Evolutionary conservation across 1,140 invertebrate species (phyloP), one percentile per base, ranked within the genome.

Genomic region (Sminthurides bifidus): DNA sequence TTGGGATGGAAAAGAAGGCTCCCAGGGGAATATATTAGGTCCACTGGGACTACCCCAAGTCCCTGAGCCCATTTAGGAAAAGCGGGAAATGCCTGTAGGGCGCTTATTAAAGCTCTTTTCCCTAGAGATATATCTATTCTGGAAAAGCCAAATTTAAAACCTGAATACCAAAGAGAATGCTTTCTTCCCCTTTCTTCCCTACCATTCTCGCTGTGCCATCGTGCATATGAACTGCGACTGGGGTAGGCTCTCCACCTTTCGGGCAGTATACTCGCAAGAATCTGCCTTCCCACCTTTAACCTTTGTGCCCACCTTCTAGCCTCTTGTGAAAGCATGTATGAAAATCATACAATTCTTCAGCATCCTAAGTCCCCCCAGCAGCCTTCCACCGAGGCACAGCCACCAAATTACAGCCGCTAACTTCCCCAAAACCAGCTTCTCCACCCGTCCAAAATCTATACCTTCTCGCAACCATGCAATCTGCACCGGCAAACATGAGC

Each of bases 91-190:
- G 61, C 61, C 61, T 63, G 58, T 58, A 58, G 58, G 57, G 61
- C 61, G 58, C 61, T 63, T 63, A 63, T 63, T 63, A 63, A 58
- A 60, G 61, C 58, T 52, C 38, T 52, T 41, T 58, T 63, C 61
- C 61, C 61, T 43, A 45, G 61, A 54, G 61, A 63, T 58, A 55
- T 62, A 62, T 62, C 61, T 54, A 60, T 59, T 59, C 61, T 56
- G 56, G 52, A 58, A 62, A 52, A 58, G 60, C 56, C 60, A 56
- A 62, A 62, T 62, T 62, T 62, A 62, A 62, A 61, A 61, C 60
- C 56, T 58, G 56, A 54, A 61, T 60, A 60, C 53, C 54, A 61
- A 61, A 61, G 55, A 55, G 59, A 61, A 61, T 61, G 59, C 55
- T 52, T 35, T 46, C 56, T 59, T 33, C 55, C 52, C 46, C 53